Base-by-base conservation (phyloP, 2,888 invertebrate species). In the Xylophagus ater region DNA sequence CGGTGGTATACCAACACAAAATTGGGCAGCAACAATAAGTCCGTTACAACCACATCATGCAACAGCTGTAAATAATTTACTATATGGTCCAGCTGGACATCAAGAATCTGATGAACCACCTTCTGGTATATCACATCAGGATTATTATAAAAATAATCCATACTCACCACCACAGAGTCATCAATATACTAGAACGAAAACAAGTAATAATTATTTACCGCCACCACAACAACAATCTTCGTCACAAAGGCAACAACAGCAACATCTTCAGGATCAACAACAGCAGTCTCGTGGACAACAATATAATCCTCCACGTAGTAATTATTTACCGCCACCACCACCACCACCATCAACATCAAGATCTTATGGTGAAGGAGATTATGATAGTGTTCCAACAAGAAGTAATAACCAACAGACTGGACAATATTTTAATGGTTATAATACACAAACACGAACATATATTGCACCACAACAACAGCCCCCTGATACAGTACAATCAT, bases 61-160 rank as follows among this genome's bases (percentile, higher is more conserved):
- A 47, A 49, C 60, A 43, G 62, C 60, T 20, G 57, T 59, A 33
- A 65, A 61, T 43, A 63, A 59, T 53, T 48, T 63, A 37, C 51
- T 65, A 4, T 65, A 64, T 45, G 60, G 62, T 30, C 65, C 66
- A 34, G 60, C 58, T 35, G 64, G 61, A 35, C 65, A 65, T 49
- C 65, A 64, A 46, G 58, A 61, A 37, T 52, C 54, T 23, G 53
- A 51, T 15, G 49, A 45, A 17, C 41, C 51, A 21, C 42, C 53
- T 14, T 29, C 42, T 30, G 41, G 42, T 14, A 26, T 43, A 28
- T 31, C 37, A 20, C 38, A 37, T 13, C 37, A 44, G 2, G 58
- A 59, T 13, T 65, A 55, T 44, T 65, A 56, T 31, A 62, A 64
- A 47, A 66, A 65, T 43, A 60, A 62, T 54, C 65, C 65, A 14